These are phyloP conservation scores for Aurelia coerulea DNA, from an alignment of 30 jellyfish, hydroid and myxozoan genomes.

Conservation along the genomic window DNA sequence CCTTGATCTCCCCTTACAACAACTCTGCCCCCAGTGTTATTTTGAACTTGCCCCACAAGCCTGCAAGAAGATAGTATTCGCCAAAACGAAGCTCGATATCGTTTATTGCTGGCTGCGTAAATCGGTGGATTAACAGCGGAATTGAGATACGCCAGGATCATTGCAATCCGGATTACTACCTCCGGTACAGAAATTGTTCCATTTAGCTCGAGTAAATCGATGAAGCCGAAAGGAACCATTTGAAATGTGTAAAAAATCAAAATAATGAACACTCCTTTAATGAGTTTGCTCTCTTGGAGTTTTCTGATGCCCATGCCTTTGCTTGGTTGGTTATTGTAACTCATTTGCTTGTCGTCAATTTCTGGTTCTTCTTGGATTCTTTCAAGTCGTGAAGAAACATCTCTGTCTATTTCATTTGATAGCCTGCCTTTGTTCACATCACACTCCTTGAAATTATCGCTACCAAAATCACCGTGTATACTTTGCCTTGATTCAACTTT, in stretches of 20 bases:
- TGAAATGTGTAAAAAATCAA: constrained; percentile 15
- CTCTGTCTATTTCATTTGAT: too few relatives aligned
- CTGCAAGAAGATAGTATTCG: constrained; percentile 12
- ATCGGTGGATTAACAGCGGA: constrained; percentile 64
- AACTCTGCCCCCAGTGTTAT: too few relatives aligned
- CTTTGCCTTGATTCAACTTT: too few relatives aligned
- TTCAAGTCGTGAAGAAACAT: too few relatives aligned
- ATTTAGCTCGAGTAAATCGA: constrained; percentile 17
- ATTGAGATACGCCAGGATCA: constrained; percentile 31
- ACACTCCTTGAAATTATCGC: too few relatives aligned
- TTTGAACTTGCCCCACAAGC: background rate
- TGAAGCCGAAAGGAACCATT: constrained; percentile 43
- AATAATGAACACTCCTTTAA: constrained; percentile 25
- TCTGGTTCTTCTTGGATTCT: too few relatives aligned
- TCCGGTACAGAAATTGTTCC: constrained; percentile 6
- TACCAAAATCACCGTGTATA: too few relatives aligned
- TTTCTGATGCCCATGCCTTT: too few relatives aligned
- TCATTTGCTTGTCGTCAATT: too few relatives aligned
- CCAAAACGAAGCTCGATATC: constrained; percentile 27
- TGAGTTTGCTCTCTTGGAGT: constrained; percentile 28
- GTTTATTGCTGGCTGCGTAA: constrained; percentile 41
- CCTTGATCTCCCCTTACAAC: too few relatives aligned
- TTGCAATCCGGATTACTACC: constrained; percentile 16
- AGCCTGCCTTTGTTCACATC: too few relatives aligned
- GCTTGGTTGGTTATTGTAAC: too few relatives aligned